Base-by-base conservation (phyloP, 2,113 vertebrate species). In the Synodontis membranacea region DNA sequence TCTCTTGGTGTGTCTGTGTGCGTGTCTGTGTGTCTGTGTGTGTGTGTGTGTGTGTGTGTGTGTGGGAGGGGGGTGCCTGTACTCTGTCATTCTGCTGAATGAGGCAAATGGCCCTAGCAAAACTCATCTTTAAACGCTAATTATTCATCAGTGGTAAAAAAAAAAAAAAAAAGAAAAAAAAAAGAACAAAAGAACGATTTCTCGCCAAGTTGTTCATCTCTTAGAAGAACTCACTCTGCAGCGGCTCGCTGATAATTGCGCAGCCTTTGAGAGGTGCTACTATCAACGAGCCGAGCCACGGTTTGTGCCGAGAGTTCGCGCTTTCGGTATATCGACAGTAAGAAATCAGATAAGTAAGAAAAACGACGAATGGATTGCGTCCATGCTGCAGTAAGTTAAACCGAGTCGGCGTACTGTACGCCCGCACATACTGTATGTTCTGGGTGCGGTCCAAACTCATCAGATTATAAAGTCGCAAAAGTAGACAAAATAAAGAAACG, bases 121-220 rank as follows among this genome's bases (percentile, higher is more conserved):
- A 75, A 44, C 83, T 62, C 70, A 74, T 64, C 70, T 85, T 46
- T 75, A 37, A 48, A 14, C 11, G 10, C 72, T 34, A 85, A 78
- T 78, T 58, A 50, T 85, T 78, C 54, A 85, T 85, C 39, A 50
- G 5, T 10, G 28, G 37, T 76, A 10, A 8, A 50, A 50, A 78
- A 50, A 78, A 79, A 21, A 5, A 50, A 4, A 82, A 48, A 46
- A n/a, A 37, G 23, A 42, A 8, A 50, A 50, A 78, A 50, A 78
- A 79, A 21, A 5, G 31, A 4, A 82, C 34, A n/a, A 54, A 42
- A 72, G 66, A 42, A 76, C 8, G 54, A 48, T 34, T 60, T 76
- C 9, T 44, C 7, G 5, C 28, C 31, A 52, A 72, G 42, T 66
- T 72, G 34, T 84, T 84, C 34, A 72, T 72, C 64, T 72, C 34